Conservation (phyloP, 2,113 vertebrate species). For the Catagonus wagneri region DNA sequence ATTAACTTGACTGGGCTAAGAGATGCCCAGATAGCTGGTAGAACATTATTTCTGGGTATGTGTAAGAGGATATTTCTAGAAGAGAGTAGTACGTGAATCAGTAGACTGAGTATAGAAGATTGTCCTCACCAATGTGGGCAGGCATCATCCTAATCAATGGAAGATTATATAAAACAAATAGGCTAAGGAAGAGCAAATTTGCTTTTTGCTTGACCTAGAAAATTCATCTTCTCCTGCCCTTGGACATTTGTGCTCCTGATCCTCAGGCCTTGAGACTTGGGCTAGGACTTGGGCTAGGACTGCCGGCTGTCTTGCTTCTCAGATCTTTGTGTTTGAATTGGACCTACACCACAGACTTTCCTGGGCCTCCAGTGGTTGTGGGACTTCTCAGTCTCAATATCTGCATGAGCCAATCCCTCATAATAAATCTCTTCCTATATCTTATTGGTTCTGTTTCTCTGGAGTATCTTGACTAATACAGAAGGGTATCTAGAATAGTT, state of each 20-base stretch:
- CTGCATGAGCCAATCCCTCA: neutral
- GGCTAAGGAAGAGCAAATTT: neutral
- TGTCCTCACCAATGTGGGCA: neutral
- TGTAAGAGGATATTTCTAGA: neutral
- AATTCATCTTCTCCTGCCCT: neutral
- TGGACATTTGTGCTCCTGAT: neutral
- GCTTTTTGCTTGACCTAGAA: neutral
- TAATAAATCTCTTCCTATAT: neutral
- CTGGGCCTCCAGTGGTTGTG: neutral
- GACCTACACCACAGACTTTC: neutral
- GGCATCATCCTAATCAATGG: neutral
- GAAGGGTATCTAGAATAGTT: neutral
- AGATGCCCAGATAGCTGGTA: neutral
- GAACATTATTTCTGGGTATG: neutral
- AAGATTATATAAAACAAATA: neutral
- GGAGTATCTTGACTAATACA: neutral
- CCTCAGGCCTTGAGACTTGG: neutral
- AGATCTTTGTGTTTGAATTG: neutral
- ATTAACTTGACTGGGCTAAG: neutral
- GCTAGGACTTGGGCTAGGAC: too few species aligned
- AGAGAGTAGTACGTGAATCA: neutral
- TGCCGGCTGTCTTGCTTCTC: neutral
- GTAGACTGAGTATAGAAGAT: neutral
- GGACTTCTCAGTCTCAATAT: neutral
- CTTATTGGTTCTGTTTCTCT: neutral